Evolutionary conservation across 2,888 invertebrate genomes (phyloP), one percentile per base, ranked within the genome.

Genomic region (Lasioglossum vierecki): DNA sequence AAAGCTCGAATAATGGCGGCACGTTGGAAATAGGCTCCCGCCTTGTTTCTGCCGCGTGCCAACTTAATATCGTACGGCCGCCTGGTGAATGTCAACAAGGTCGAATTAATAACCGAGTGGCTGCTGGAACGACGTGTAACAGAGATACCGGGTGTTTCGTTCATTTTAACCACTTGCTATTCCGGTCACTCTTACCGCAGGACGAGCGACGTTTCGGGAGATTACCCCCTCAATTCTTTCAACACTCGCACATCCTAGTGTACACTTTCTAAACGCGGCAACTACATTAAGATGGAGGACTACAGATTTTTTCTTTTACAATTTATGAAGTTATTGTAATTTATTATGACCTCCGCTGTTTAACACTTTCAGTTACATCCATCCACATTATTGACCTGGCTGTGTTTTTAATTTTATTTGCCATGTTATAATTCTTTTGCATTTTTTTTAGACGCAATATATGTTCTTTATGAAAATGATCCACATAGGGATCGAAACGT

Each of bases 51-150:
- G 4, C 71, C 44, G 44, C 46, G 44, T 44, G 39, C 71, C 44
- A 46, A 71, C 71, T 44, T 71, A 70, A 44, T 71, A 44, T 44
- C 71, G 53, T 26, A 22, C 74, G 57, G 4, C 57, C 46, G 53
- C 13, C 46, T 2, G 73, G 53, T 35, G 49, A 73, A 73, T 73
- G 49, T 73, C 73, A 73, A 73, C 73, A 53, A 73, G 73, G 30
- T 73, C 35, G 26, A 49, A 49, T 53, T 35, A 35, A 30, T 73
- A 35, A 53, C 73, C 6, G 35, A 26, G 72, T n/a, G 26, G 44
- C 44, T 30, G 72, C 18, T 9, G 22, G 49, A 73, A 73, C 44
- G 35, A 35, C 73, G 49, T 35, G 49, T 73, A 73, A 73, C 46
- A 13, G n/a, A 53, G 49, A 73, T 49, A 35, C 73, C 35, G 35